Base-by-base conservation (phyloP, 2,888 invertebrate genomes). In the Formica aserva region DNA sequence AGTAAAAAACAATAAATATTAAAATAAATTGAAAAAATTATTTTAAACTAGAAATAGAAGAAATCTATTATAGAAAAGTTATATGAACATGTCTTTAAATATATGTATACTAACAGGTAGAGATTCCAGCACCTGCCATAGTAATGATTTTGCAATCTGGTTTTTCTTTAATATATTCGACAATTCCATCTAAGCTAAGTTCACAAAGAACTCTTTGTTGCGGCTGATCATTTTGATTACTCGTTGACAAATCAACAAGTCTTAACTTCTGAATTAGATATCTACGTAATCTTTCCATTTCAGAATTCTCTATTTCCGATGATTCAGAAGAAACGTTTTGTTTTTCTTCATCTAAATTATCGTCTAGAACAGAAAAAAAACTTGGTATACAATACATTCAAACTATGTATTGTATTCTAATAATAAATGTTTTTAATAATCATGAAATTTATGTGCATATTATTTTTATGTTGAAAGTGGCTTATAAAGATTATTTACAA, bases 101-200 rank as follows among this genome's bases (percentile, higher is more conserved):
- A 57, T 26, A 22, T 22, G 22, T 55, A 67, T 75, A 96, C 97
- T 96, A 96, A 98, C 98, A 97, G 67, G 99, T 99, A 2, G 99
- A 99, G 92, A 99, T 98, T 74, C 99, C 99, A 90, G 99, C 99
- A 85, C 99, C 99, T 85, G 98, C 97, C 97, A 99, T 97, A 0
- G 98, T 98, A 82, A 99, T 97, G 81, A 99, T 97, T 91, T 98
- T 98, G 94, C 97, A 97, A 93, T 98, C 98, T 86, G 97, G 96
- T 60, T 96, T 96, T 84, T 96, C 96, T 90, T 97, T 96, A 88
- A 99, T 98, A 95, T 97, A 98, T 77, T 97, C 96, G 0, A 97
- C 97, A 76, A 99, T 95, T 1, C 98, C 98, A 90, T 98, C 97
- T 86, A 98, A 95, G 76, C 96, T 96, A 57, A 97, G 95, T 91